Evolutionary conservation across 2,113 vertebrate genomes (phyloP).

Genomic region (Rhipidura dahli): DNA sequence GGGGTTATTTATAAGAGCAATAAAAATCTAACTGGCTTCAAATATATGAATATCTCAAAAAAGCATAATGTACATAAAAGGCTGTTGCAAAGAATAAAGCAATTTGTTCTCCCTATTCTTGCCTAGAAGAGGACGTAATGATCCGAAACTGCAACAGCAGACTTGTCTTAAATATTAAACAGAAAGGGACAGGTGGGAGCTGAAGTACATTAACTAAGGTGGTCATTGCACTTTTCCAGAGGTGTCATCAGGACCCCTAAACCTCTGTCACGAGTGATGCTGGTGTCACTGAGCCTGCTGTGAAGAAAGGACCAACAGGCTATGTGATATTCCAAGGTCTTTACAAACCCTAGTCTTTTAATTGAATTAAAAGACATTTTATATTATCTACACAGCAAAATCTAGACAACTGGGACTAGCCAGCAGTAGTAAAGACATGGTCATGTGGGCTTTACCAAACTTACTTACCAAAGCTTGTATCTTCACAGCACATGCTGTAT

Average conservation of each 20-base stretch:
- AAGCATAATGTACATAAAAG: background rate
- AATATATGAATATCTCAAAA: background rate
- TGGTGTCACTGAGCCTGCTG: background rate
- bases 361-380: background rate
- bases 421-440: background rate
- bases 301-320: background rate
- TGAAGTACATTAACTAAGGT: background rate
- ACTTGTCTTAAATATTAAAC: background rate
- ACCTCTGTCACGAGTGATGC: rapidly evolving
- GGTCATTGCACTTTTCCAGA: background rate
- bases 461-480: background rate
- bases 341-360: background rate
- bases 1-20: background rate
- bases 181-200: background rate
- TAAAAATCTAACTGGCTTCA: background rate
- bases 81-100: background rate
- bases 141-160: background rate
- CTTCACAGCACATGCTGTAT: background rate
- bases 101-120: background rate
- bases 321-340: background rate
- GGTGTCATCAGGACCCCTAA: background rate
- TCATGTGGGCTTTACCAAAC: background rate
- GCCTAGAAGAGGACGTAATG: background rate
- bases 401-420: background rate
- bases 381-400: background rate